Evolutionary conservation across 2,888 invertebrate genomes (phyloP), one percentile per base, ranked within the genome.

Genomic region (Agonum fuliginosum): DNA sequence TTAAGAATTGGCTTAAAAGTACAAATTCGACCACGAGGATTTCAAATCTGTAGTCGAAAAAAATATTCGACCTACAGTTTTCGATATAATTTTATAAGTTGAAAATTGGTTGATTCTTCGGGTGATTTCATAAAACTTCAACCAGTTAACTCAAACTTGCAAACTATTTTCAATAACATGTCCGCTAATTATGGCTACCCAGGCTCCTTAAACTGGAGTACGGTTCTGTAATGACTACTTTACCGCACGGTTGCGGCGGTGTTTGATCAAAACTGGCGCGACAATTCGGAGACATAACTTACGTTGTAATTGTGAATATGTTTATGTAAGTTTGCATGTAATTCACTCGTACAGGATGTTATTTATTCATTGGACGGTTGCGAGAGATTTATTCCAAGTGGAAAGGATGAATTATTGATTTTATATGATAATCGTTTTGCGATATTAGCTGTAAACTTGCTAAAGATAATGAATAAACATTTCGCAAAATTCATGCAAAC

Each of bases 311-410:
- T 51, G 24, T 73, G 37, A 19, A 22, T 34, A 58, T 37, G 34
- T 30, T 37, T 34, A 58, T 37, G 34, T 30, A 20, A 17, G 12
- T 3, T 67, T 19, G 70, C 22, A 8, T 43, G 43, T 69, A 46
- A 46, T 46, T 17, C 17, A 6, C 17, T 3, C 12, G 3, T 70
- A 46, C 73, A 73, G 51, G 73, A 41, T 73, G 58, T 73, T 22
- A 58, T 58, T 73, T 58, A 73, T 73, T 54, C 41, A 73, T 73
- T 51, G 34, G 46, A 46, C 46, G 46, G 22, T 20, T 70, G n/a
- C 24, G 41, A 73, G 58, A 14, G 30, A 73, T 73, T 62, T 62
- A 62, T 30, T 3, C 12, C 17, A 27, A 17, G 30, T n/a, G 27
- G 17, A 62, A 48, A 30, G 58, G 58, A 62, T 62, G 17, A 62